Percentiles rank a stretch among this genome's conserved stretches.
phyloP scores from a whole-genome alignment of 2,797 vertebrate genomes.

The Manis crassicaudata region DNA sequence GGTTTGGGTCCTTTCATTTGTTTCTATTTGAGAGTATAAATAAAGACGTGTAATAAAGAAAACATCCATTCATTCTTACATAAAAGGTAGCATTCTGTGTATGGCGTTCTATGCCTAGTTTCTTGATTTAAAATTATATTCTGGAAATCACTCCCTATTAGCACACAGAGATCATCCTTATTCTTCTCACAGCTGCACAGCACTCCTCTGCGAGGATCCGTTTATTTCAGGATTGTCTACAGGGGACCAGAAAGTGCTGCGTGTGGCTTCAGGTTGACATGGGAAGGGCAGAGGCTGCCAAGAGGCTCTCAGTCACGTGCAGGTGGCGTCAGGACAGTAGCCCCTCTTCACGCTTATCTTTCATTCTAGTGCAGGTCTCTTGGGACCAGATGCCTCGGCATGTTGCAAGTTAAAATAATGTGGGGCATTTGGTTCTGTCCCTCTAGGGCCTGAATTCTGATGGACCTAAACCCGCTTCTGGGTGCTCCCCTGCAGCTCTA shows the following conservation, averaged over 20 bases:
- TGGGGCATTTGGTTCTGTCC: background rate
- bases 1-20: background rate
- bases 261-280: background rate
- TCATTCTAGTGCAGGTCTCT: background rate
- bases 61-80: background rate
- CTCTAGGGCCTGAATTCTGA: background rate
- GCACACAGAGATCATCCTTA: background rate
- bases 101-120: background rate
- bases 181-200: background rate
- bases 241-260: background rate
- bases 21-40: slow-evolving; percentile 5
- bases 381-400: background rate
- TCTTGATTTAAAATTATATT: background rate
- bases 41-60: background rate
- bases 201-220: background rate
- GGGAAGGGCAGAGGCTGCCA: background rate
- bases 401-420: background rate
- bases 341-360: background rate
- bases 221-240: background rate
- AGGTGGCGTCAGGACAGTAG: background rate
- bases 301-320: background rate
- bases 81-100: background rate
- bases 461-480: background rate
- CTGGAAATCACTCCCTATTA: background rate
- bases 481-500: background rate